Percentiles rank a stretch among this genome's conserved stretches.
Evolutionary conservation across 2,797 vertebrate species (phyloP).

Genomic region (Gadopsis marmoratus): DNA sequence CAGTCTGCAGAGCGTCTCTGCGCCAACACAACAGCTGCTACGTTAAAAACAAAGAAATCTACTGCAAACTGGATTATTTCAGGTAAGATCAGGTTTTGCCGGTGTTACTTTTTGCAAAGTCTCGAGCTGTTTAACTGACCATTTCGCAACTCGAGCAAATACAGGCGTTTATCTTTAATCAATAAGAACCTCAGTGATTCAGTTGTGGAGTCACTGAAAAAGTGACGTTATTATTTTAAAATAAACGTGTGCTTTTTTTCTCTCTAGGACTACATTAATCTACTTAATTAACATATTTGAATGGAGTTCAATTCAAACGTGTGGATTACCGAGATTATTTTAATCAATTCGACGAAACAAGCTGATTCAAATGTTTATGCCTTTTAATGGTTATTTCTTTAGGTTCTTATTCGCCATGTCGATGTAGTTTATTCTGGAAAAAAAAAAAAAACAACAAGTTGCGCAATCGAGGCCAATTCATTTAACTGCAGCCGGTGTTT

Average conservation of each 20-base stretch:
- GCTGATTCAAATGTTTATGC: not conserved
- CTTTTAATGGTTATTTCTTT: not conserved
- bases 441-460: not conserved
- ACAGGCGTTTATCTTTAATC: not conserved
- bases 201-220: not conserved
- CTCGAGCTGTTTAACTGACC: not conserved
- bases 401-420: not conserved
- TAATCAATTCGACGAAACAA: not conserved
- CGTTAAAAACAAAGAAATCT: slow-evolving; percentile 99
- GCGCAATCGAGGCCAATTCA: not conserved
- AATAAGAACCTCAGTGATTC: not conserved
- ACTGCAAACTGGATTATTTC: slow-evolving; percentile 99
- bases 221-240: not conserved
- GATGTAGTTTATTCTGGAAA: not conserved
- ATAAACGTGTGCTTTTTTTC: not conserved
- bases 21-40: slow-evolving; percentile 98
- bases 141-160: not conserved
- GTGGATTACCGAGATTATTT: not conserved
- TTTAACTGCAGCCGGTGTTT: not conserved
- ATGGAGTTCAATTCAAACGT: not conserved
- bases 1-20: slow-evolving; percentile 95
- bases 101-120: not conserved
- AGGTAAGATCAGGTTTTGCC: slow-evolving; percentile 86
- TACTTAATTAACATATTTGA: not conserved
- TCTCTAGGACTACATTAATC: not conserved